Evolutionary conservation across 2,797 vertebrate genomes (phyloP).

Genomic region (Trichosurus vulpecula): DNA sequence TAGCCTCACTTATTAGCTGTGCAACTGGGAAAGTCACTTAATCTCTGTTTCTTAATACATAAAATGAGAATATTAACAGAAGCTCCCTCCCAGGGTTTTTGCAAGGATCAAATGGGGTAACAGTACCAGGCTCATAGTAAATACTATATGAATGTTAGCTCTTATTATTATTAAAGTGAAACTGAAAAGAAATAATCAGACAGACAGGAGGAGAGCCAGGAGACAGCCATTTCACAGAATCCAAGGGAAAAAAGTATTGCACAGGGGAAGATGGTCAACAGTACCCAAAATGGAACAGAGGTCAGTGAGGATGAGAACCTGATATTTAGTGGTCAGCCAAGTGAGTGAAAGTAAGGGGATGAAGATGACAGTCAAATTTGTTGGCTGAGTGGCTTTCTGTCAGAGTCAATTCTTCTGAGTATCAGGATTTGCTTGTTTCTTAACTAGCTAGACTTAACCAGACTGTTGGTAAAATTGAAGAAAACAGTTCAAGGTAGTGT

Average conservation of each 20-base stretch:
- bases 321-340: slow-evolving; percentile 78
- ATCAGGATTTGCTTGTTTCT: neutral
- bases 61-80: neutral
- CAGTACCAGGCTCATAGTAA: neutral
- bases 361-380: slow-evolving; percentile 83
- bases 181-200: neutral
- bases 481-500: neutral
- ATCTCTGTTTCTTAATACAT: neutral
- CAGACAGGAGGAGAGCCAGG: neutral
- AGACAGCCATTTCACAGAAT: neutral
- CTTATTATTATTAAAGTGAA: neutral
- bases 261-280: neutral
- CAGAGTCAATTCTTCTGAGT: slow-evolving; percentile 78
- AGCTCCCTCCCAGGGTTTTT: neutral
- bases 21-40: neutral
- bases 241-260: neutral
- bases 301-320: neutral
- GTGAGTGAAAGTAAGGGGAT: slow-evolving; percentile 75
- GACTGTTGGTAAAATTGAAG: neutral
- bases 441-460: neutral
- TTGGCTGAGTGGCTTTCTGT: slow-evolving; percentile 79
- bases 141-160: neutral
- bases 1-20: neutral
- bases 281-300: neutral
- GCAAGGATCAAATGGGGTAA: neutral